Base-by-base conservation (phyloP, 2,113 vertebrate genomes). In the Aspiorhynchus laticeps region DNA sequence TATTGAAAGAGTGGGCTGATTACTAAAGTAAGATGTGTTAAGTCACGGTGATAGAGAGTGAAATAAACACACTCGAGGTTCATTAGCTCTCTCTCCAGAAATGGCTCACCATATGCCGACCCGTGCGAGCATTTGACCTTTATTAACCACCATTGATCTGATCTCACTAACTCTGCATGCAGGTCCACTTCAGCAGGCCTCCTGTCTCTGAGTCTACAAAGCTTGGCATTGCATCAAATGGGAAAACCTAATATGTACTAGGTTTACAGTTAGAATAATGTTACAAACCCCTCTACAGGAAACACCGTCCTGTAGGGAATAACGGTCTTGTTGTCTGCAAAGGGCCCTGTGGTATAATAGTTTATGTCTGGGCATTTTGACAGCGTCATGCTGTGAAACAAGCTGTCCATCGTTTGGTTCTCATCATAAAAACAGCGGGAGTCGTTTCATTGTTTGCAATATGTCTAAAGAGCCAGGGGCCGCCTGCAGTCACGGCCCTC, bases 91-190 rank as follows among this genome's bases (percentile, higher is more conserved):
- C 51, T 15, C 63, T 3, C 41, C 56, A 36, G 84, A 46, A 1
- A 53, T 2, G 51, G 51, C 53, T 56, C 53, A 21, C 19, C 6
- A 59, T 59, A 1, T 14, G 53, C n/a, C 0, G 33, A 43, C 38
- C 14, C 31, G 36, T 82, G 74, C 85, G 14, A 77, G 71, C 15
- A 85, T 43, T 83, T 85, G 86, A 87, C 67, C 71, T 82, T 48
- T 83, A 87, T 84, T 84, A 88, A 81, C 31, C 12, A 12, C 26
- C 24, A 89, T 88, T 41, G 87, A 89, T 89, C 87, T 76, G 24
- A 76, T 41, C 71, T 36, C 51, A 33, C 21, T 73, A 31, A 87
- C 33, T 28, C 73, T 71, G 90, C 83, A 61, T 51, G 87, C 61
- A 11, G 83, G 80, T 74, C 24, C 17, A 38, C 51, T 84, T 59